Conservation (phyloP, 2,888 invertebrate genomes). For the Chaitophorus viminalis region DNA sequence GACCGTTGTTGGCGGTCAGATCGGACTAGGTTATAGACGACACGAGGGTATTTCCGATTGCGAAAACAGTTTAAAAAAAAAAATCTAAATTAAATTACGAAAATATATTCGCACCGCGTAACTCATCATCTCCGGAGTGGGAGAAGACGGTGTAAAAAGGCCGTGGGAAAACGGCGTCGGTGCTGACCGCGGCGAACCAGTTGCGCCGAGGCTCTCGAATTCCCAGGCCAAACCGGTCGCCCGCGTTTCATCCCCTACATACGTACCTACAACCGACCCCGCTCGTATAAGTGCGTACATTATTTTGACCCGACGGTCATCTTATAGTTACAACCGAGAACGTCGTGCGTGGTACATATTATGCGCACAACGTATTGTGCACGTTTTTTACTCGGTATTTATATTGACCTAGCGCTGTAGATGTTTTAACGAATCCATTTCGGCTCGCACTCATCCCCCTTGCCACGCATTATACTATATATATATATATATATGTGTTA, state of each 20-base stretch:
- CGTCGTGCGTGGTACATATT: background rate
- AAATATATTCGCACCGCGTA: background rate
- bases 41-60: background rate
- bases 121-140: background rate
- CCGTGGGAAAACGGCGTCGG: conserved; percentile 31
- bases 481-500: background rate
- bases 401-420: background rate
- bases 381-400: background rate
- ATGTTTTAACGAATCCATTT: conserved; percentile 1
- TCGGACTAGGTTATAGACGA: background rate
- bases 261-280: background rate
- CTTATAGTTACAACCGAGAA: background rate
- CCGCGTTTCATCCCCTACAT: background rate
- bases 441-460: background rate
- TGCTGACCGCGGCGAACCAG: conserved; percentile 6
- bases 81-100: background rate
- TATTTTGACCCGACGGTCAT: background rate
- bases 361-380: background rate
- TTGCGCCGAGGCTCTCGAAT: background rate
- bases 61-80: background rate
- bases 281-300: background rate
- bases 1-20: background rate
- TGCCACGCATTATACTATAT: background rate
- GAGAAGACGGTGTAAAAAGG: background rate
- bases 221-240: conserved; percentile 49